phyloP scores from a whole-genome alignment of 2,113 vertebrate genomes.

The Calcarius ornatus region DNA sequence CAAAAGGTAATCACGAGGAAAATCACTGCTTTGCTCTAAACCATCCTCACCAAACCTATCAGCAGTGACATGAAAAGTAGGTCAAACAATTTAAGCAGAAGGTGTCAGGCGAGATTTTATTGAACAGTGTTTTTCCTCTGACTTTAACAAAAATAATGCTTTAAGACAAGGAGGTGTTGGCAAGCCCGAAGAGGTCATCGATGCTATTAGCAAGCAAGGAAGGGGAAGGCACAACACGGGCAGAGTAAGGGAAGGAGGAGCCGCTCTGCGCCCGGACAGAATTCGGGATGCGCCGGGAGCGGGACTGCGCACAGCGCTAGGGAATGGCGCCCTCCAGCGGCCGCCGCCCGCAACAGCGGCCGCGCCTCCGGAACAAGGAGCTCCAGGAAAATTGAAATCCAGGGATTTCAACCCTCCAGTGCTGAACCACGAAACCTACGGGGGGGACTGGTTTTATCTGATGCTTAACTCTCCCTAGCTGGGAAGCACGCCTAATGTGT shows the following conservation, averaged over 20 bases:
- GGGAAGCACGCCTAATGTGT: not conserved
- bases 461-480: not conserved
- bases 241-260: not conserved
- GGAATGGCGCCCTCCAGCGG: constrained; percentile 67
- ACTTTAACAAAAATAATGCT: not conserved
- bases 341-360: not conserved
- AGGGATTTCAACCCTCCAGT: not conserved
- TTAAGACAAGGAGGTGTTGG: not conserved
- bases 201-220: not conserved
- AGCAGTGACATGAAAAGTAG: not conserved
- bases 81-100: not conserved
- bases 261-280: not conserved
- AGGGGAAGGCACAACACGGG: not conserved
- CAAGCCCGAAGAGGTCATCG: not conserved
- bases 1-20: not conserved
- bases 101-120: not conserved
- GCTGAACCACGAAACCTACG: rapidly evolving
- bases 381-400: rapidly evolving
- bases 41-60: not conserved
- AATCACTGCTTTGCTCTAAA: not conserved
- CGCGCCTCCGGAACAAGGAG: rapidly evolving
- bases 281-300: rapidly evolving
- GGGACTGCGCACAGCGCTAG: rapidly evolving
- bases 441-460: rapidly evolving
- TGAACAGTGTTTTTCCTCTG: not conserved